Conservation (phyloP, 2,797 vertebrate genomes). For the Macropodus opercularis region DNA sequence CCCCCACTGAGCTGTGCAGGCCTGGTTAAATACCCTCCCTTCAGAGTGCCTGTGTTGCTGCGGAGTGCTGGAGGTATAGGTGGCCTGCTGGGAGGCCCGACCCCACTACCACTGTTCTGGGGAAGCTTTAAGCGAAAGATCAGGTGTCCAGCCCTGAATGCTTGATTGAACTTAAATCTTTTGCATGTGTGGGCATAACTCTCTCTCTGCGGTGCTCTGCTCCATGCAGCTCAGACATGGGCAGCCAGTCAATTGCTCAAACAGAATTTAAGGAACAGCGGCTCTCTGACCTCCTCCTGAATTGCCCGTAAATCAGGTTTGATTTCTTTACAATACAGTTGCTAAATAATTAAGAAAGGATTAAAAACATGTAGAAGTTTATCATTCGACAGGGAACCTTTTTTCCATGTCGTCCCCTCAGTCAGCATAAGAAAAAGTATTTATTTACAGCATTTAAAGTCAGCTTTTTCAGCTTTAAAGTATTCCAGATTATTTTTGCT, state of each 20-base stretch:
- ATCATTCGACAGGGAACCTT: background rate
- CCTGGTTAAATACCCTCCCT: constrained; percentile 70
- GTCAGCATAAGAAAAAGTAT: background rate
- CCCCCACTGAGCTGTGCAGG: constrained; percentile 66
- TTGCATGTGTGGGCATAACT: constrained; percentile 72
- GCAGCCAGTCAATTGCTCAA: constrained; percentile 29
- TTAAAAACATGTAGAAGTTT: too few species aligned
- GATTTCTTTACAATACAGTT: too few species aligned
- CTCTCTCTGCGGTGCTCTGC: constrained; percentile 18
- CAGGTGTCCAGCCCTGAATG: constrained; percentile 76
- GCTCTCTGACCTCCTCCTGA: constrained; percentile 24
- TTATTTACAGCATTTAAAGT: background rate
- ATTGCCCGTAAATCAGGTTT: background rate
- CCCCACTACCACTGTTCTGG: constrained; percentile 73
- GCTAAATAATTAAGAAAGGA: too few species aligned
- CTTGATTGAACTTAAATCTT: constrained; percentile 80
- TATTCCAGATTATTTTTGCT: too few species aligned
- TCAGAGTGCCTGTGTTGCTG: constrained; percentile 69
- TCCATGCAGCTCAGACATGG: constrained; percentile 42
- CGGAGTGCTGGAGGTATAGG: constrained; percentile 66
- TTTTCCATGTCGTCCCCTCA: background rate
- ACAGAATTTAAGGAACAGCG: constrained; percentile 51
- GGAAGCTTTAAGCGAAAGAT: constrained; percentile 78
- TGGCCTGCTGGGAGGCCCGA: constrained; percentile 70
- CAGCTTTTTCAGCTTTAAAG: too few species aligned